These are phyloP conservation scores for Rhipidura dahli DNA, from an alignment of 2,113 vertebrate genomes.

Conservation along the genomic window DNA sequence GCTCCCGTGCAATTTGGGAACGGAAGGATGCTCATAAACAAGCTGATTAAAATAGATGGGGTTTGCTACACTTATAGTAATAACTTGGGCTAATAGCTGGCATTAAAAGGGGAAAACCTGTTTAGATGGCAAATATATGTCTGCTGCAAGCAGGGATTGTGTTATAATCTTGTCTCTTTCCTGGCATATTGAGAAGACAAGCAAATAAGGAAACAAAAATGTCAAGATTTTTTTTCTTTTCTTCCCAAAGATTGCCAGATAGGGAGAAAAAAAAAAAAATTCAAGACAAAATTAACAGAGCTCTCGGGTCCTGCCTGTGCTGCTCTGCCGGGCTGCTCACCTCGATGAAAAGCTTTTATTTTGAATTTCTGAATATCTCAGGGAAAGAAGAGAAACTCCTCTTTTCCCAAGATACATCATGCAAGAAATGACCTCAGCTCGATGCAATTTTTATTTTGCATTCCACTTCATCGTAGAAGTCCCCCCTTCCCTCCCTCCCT, in stretches of 20 bases:
- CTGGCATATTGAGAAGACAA: slow-evolving; percentile 28
- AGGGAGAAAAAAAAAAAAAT: not conserved
- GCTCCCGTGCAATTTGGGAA: slow-evolving; percentile 8
- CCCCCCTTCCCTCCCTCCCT: not conserved
- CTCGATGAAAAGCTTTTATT: slow-evolving; percentile 28
- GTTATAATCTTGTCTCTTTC: slow-evolving; percentile 24
- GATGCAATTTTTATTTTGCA: slow-evolving; percentile 42
- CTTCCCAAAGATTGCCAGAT: not conserved
- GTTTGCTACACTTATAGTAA: not conserved
- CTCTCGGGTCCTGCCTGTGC: not conserved
- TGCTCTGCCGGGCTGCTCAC: not conserved
- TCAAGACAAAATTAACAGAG: not conserved
- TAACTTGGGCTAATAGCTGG: not conserved
- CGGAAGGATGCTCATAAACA: not conserved
- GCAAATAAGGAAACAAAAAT: slow-evolving; percentile 46
- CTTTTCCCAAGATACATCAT: slow-evolving; percentile 24
- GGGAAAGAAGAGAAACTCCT: slow-evolving; percentile 6
- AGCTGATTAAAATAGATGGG: slow-evolving; percentile 22
- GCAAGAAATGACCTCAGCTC: slow-evolving; percentile 50
- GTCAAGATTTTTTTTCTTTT: not conserved
- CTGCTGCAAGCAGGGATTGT: not conserved
- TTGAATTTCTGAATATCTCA: not conserved
- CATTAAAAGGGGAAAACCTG: slow-evolving; percentile 1
- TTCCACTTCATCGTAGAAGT: slow-evolving; percentile 50
- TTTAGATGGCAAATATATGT: slow-evolving; percentile 1